phyloP scores from a whole-genome alignment of 1,140 invertebrate genomes.

The Nebria ingens region DNA sequence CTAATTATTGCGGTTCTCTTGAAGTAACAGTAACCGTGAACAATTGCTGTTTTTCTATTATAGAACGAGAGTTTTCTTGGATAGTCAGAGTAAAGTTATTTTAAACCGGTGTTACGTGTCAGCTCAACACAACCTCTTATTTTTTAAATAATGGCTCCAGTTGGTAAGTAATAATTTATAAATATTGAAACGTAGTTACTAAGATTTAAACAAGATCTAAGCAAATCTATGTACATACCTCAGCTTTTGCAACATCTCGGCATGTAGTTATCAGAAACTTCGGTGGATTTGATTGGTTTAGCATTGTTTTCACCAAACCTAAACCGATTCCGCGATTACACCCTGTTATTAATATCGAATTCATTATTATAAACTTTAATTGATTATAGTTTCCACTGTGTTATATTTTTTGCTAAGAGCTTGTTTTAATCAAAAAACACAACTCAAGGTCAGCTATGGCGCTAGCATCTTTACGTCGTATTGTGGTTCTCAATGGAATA shows the following conservation, averaged over 20 bases:
- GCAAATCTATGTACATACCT: constrained; percentile 43
- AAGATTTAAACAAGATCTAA: too few relatives aligned
- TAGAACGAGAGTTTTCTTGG: too few relatives aligned
- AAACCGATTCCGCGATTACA: constrained; percentile 80
- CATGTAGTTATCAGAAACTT: constrained; percentile 63
- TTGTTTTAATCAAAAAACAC: not conserved
- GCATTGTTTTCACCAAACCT: constrained; percentile 64
- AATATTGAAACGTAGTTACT: constrained; percentile 20
- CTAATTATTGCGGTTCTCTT: constrained; percentile 1
- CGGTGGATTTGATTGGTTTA: constrained; percentile 39
- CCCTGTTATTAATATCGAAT: constrained; percentile 75
- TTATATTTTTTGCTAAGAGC: constrained; percentile 10
- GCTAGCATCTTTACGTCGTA: constrained; percentile 5
- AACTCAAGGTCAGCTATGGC: constrained; percentile 15
- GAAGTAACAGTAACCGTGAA: too few relatives aligned
- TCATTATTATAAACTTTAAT: constrained; percentile 41
- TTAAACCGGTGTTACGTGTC: too few relatives aligned
- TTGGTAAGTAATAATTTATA: constrained; percentile 33
- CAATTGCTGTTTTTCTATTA: too few relatives aligned
- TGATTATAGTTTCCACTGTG: constrained; percentile 16
- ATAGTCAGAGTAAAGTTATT: too few relatives aligned
- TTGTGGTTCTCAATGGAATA: constrained; percentile 7
- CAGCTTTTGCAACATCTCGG: constrained; percentile 50
- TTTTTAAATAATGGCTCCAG: constrained; percentile 43
- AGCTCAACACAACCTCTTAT: too few relatives aligned